These are phyloP conservation scores for Epizoanthus scotinus DNA, from an alignment of 92 coral and sea anemone species.

Conservation along the genomic window DNA sequence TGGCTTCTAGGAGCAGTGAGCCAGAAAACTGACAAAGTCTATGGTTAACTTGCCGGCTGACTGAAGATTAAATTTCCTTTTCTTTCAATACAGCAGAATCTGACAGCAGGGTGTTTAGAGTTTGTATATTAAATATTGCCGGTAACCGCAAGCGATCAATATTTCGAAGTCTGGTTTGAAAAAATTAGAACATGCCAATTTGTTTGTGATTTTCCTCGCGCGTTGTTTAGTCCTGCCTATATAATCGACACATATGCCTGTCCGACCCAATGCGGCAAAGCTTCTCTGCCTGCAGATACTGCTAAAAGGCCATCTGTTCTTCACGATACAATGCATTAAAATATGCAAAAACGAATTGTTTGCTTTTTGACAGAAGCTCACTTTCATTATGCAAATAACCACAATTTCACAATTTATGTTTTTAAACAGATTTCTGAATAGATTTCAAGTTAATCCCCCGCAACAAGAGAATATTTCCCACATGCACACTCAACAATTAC, in stretches of 20 bases:
- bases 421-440: constrained; percentile 20
- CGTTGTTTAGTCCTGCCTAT: background rate
- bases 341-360: constrained; percentile 26
- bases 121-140: background rate
- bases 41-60: background rate
- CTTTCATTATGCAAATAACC: constrained; percentile 33
- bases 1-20: background rate
- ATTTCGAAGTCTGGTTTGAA: background rate
- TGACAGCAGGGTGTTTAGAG: constrained; percentile 7
- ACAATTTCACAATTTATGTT: constrained; percentile 25
- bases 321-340: constrained; percentile 8
- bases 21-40: background rate
- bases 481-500: background rate
- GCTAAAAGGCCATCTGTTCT: constrained; percentile 34
- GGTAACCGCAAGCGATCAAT: background rate
- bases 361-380: constrained; percentile 2
- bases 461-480: background rate
- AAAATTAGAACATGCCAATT: background rate
- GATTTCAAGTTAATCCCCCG: background rate
- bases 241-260: background rate
- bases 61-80: background rate
- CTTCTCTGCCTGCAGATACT: background rate
- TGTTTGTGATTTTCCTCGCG: background rate
- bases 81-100: background rate
- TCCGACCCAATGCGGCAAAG: background rate